Evolutionary conservation across 2,113 vertebrate species (phyloP), one percentile per base, ranked within the genome.

Genomic region (Salvelinus sp.): DNA sequence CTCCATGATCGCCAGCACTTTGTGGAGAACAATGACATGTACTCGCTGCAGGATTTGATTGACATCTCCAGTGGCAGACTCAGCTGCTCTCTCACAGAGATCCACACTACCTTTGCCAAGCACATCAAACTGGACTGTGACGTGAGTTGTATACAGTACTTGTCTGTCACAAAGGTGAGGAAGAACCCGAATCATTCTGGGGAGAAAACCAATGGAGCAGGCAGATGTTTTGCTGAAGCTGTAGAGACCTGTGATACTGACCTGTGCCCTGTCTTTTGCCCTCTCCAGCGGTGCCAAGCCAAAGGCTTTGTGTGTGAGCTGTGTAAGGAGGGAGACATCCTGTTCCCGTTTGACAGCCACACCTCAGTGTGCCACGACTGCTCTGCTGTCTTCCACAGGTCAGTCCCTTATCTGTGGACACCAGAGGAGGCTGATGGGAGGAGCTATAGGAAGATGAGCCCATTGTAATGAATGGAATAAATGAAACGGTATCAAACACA

Each of bases 91-190:
- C 95, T 99, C 69, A 96, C 98, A 0, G 98, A 98, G 91, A 96
- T 96, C 83, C 97, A 99, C 92, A 98, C 96, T 0, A 96, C 95
- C 63, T 99, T 99, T 0, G 97, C 98, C 79, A 99, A 99, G 88
- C 98, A 99, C 93, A 99, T 99, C 88, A 99, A 99, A 86, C 92
- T 99, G 85, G 98, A 99, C 91, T 99, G 98, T 0, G 97, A 99
- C 95, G 98, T 98, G 83, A 90, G 93, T 7, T 54, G 3, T 47
- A 9, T 57, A 25, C 18, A 2, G 6, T n/a, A 10, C 30, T 33
- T 27, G 14, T 5, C 23, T 13, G 16, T 16, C 54, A 57, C 20
- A 57, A 57, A 57, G 20, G 4, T 57, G 20, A 6, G 20, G 54
- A 14, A 62, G n/a, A 22, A 62, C 2, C 4, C n/a, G 2, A 22